Evolutionary conservation across 2,113 vertebrate genomes (phyloP).

Genomic region (Erinaceus europaeus): DNA sequence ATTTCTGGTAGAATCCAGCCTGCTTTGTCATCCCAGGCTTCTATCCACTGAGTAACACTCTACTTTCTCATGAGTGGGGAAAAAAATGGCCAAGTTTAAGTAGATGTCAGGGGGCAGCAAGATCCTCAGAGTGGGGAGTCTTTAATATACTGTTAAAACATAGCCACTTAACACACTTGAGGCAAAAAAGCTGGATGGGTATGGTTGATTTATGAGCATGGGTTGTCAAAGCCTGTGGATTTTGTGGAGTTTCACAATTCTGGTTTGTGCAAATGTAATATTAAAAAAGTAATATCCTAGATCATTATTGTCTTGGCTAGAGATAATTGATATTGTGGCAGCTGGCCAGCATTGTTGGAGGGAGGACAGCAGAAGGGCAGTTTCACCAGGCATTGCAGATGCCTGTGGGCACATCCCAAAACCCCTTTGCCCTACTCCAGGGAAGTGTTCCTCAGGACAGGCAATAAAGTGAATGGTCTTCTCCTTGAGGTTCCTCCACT

Average conservation of each 20-base stretch:
- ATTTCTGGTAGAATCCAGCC: neutral
- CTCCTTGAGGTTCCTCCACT: neutral
- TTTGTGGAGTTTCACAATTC: constrained; percentile 50
- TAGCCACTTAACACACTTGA: neutral
- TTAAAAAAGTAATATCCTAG: constrained; percentile 46
- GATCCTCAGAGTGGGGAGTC: neutral
- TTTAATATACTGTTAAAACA: constrained; percentile 1
- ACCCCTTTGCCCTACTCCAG: neutral
- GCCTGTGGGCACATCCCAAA: neutral
- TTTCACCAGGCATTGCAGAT: neutral
- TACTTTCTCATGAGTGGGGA: neutral
- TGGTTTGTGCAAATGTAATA: constrained; percentile 46
- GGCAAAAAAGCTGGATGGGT: constrained; percentile 1
- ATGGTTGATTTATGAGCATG: neutral
- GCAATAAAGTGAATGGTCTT: too few species aligned
- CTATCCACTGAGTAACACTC: neutral
- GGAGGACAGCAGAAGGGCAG: neutral
- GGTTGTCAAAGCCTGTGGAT: constrained; percentile 21
- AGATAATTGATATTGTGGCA: constrained; percentile 34
- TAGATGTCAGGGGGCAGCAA: neutral
- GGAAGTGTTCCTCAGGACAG: neutral
- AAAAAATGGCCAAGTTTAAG: neutral
- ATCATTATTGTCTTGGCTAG: constrained; percentile 4
- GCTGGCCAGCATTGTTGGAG: constrained; percentile 45
- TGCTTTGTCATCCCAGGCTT: neutral